Evolutionary conservation across 2,797 vertebrate species (phyloP), one percentile per base, ranked within the genome.

Genomic region (Melanotaenia pygmaea): DNA sequence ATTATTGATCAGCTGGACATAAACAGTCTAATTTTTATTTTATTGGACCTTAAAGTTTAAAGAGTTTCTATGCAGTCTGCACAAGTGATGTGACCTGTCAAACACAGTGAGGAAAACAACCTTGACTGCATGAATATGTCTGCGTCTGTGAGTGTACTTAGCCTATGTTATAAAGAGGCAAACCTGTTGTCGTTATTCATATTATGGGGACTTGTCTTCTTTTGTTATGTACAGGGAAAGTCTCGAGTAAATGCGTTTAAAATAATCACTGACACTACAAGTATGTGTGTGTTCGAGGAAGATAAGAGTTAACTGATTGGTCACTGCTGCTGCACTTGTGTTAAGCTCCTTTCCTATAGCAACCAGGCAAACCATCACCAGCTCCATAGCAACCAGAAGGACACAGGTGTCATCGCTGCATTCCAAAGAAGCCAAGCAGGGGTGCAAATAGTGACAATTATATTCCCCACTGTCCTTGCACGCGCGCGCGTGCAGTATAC

Each of bases 311-410:
- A 24, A 32, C 53, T 69, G 32, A 47, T 11, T 63, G 65, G 37
- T 81, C 61, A 47, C 10, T 72, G 57, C 38, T 64, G 68, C 64
- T 76, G 51, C 22, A 34, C 32, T 70, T 70, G 62, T 65, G 50
- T 74, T 59, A 59, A 57, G 45, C 70, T 70, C 56, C 74, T 76
- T 56, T 67, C 79, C 54, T 72, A 43, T 43, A 75, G 83, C 83
- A 85, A 84, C 83, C 65, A 72, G 60, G 56, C 76, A 85, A 85
- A 85, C 80, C 67, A 81, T 79, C 78, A 43, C 61, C 67, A 85
- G 84, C 82, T 82, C 77, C 88, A 58, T 88, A 84, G 84, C 84
- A 93, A 91, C 88, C 32, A 32, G 67, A 32, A 53, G 60, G 69
- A 61, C 69, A 71, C 51, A 63, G 51, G 69, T 63, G 60, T 35